Percentiles rank a stretch among this genome's conserved stretches.
phyloP scores from a whole-genome alignment of 2,888 invertebrate species.

The Troglohyphantes excavatus region DNA sequence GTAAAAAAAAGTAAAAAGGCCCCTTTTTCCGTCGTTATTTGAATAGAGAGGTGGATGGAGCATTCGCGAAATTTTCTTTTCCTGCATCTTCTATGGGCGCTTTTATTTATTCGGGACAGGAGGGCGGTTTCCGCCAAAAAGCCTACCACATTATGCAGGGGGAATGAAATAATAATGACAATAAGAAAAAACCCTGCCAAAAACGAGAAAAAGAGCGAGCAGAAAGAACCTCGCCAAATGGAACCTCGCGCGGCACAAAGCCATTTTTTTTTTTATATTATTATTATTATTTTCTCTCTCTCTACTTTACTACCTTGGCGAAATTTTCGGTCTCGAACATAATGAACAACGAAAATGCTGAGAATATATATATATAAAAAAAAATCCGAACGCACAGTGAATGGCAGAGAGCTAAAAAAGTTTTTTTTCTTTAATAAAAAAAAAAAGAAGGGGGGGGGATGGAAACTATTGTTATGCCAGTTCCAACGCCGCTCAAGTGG shows the following conservation, averaged over 20 bases:
- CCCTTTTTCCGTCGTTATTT: constrained; percentile 21
- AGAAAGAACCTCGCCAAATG: constrained; percentile 3
- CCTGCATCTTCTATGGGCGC: constrained; percentile 20
- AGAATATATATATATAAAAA: constrained; percentile 14
- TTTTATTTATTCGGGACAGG: constrained; percentile 39
- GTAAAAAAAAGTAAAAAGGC: not conserved
- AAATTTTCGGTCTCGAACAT: constrained; percentile 49
- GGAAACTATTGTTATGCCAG: constrained; percentile 49
- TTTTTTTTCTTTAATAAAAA: not conserved
- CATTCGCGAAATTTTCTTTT: constrained; percentile 57
- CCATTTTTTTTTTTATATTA: too few species aligned
- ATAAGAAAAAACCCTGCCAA: constrained; percentile 16
- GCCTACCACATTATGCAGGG: constrained; percentile 56
- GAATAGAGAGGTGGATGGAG: constrained; percentile 54
- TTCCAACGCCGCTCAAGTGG: constrained; percentile 71
- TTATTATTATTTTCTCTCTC: too few species aligned
- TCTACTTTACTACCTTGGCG: not conserved
- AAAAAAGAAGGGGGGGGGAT: constrained; percentile 1
- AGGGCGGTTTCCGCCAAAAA: constrained; percentile 57
- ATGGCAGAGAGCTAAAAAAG: not conserved
- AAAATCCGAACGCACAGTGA: not conserved
- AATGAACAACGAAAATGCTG: constrained; percentile 68
- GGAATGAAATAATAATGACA: constrained; percentile 21
- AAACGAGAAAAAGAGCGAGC: constrained; percentile 45
- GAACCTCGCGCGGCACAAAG: constrained; percentile 15